phyloP scores from a whole-genome alignment of 2,797 vertebrate species.

The Rhinella marina region DNA sequence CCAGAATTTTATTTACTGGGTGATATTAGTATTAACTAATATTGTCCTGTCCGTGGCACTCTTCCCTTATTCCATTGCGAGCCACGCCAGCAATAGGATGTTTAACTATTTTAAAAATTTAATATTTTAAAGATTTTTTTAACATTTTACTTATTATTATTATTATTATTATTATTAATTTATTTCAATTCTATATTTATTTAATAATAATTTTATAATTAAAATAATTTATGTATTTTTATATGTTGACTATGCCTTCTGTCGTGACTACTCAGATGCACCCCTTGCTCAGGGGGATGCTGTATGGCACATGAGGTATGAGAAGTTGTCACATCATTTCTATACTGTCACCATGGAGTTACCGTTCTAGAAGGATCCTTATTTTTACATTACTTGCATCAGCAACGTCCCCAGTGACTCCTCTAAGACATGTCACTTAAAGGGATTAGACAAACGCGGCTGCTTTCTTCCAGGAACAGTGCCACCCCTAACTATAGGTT shows the following conservation, averaged over 20 bases:
- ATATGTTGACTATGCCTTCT: neutral
- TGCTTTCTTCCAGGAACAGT: too few species aligned
- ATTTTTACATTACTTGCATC: slow-evolving; percentile 5
- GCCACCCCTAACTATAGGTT: too few species aligned
- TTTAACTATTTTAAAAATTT: neutral
- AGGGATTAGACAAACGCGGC: too few species aligned
- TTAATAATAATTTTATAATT: too few species aligned
- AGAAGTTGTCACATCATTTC: neutral
- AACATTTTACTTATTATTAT: too few species aligned
- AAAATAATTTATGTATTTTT: slow-evolving; percentile 1
- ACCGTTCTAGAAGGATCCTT: neutral
- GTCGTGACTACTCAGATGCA: neutral
- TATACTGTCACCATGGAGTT: slow-evolving; percentile 8
- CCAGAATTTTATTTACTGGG: neutral
- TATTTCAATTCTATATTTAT: too few species aligned
- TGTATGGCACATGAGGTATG: neutral
- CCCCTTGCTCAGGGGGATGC: neutral
- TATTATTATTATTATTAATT: too few species aligned
- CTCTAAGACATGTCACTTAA: neutral
- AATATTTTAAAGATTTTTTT: too few species aligned
- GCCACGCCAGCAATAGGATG: neutral
- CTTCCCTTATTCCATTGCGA: neutral
- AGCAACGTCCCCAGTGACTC: neutral
- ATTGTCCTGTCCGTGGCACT: too few species aligned
- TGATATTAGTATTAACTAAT: too few species aligned